phyloP scores from a whole-genome alignment of 2,797 vertebrate genomes.

The Myripristis murdjan region DNA sequence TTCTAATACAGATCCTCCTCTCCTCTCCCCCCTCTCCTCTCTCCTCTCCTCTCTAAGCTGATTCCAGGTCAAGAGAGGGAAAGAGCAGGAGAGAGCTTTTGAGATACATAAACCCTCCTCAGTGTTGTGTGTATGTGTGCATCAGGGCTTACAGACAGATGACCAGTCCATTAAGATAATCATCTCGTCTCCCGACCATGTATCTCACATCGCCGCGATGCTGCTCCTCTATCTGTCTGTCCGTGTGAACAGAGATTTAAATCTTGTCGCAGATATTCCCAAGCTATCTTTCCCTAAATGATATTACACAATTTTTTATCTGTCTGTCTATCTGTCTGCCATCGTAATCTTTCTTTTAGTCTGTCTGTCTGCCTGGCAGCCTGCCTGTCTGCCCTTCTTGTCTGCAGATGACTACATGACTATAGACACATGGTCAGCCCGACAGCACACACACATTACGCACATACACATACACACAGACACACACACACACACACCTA shows the following conservation, averaged over 20 bases:
- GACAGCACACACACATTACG: too few relatives aligned
- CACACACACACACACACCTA: constrained; percentile 34
- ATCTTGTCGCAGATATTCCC: constrained; percentile 69
- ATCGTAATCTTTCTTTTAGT: constrained; percentile 58
- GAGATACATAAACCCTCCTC: constrained; percentile 69
- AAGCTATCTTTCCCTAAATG: constrained; percentile 56
- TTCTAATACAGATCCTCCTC: constrained; percentile 43
- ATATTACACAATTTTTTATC: constrained; percentile 45
- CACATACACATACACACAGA: too few relatives aligned
- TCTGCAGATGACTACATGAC: constrained; percentile 60
- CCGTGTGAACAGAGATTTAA: constrained; percentile 69
- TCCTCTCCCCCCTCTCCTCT: constrained; percentile 4
- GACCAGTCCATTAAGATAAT: constrained; percentile 84
- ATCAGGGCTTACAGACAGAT: constrained; percentile 76
- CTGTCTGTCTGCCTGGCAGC: constrained; percentile 39
- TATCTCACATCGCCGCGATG: constrained; percentile 66
- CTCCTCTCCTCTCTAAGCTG: constrained; percentile 68
- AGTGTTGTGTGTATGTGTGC: constrained; percentile 38
- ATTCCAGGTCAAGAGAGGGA: constrained; percentile 68
- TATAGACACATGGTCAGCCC: constrained; percentile 72
- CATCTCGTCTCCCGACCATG: constrained; percentile 66
- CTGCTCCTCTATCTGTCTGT: constrained; percentile 36
- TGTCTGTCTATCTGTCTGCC: constrained; percentile 57
- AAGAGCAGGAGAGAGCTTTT: constrained; percentile 73
- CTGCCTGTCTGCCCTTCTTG: constrained; percentile 44